Conservation (phyloP, 2,113 vertebrate species). For the Saguinus imperator region DNA sequence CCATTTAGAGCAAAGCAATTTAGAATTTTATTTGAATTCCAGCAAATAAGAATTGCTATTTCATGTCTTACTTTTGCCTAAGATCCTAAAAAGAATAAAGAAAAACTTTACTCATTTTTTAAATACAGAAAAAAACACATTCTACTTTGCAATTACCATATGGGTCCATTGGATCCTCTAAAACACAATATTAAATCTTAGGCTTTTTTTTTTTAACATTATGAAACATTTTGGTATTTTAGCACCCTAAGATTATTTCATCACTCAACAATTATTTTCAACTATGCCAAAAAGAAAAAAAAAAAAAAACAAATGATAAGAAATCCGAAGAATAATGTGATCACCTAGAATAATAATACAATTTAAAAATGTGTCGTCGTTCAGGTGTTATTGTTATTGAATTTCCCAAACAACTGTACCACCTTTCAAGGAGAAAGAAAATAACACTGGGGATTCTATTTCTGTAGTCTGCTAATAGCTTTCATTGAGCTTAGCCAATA, state of each 20-base stretch:
- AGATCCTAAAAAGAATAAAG: neutral
- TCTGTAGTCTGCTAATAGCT: neutral
- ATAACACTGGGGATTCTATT: neutral
- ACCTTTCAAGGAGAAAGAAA: neutral
- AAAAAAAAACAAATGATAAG: too few species aligned
- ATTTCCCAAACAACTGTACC: neutral
- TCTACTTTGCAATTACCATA: neutral
- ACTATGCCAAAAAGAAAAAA: neutral
- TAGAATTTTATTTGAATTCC: too few species aligned
- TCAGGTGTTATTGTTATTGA: neutral
- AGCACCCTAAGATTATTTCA: neutral
- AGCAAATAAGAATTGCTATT: neutral
- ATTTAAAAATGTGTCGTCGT: neutral
- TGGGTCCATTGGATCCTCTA: neutral
- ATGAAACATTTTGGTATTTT: neutral
- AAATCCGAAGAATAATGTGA: neutral
- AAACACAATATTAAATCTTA: neutral
- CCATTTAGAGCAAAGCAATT: neutral
- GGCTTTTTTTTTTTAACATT: neutral
- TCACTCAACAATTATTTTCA: neutral
- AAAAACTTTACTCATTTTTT: neutral
- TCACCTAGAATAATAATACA: neutral
- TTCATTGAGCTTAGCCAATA: neutral
- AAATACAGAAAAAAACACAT: neutral
- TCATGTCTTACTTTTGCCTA: neutral